A percentile compares a stretch with the other conserved stretches of the same genome.
Conservation (phyloP, 2,888 invertebrate genomes). For the Drosophila gaucha region DNA sequence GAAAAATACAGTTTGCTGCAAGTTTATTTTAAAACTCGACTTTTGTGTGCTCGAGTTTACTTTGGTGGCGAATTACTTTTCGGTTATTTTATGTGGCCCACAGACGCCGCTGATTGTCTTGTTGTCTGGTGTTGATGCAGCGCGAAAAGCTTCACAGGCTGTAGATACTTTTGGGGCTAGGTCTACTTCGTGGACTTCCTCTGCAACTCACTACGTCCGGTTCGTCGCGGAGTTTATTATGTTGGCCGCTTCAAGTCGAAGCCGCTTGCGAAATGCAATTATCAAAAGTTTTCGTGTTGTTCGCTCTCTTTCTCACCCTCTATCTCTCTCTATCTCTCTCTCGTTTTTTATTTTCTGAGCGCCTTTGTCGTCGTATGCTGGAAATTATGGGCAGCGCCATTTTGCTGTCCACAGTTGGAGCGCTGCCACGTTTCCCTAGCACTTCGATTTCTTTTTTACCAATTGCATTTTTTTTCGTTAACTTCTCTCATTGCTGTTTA, state of each 20-base stretch:
- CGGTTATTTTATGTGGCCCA: slow-evolving; percentile 76
- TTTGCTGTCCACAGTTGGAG: slow-evolving; percentile 42
- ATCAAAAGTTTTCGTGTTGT: slow-evolving; percentile 65
- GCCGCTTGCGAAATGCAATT: slow-evolving; percentile 69
- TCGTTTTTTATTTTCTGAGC: not conserved
- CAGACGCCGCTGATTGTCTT: slow-evolving; percentile 68
- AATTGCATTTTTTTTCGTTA: not conserved
- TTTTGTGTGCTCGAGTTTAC: slow-evolving; percentile 75
- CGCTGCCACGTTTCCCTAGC: slow-evolving; percentile 9
- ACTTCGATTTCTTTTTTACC: slow-evolving; percentile 20
- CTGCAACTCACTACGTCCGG: slow-evolving; percentile 32
- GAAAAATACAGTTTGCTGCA: slow-evolving; percentile 71
- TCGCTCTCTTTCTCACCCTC: slow-evolving; percentile 8
- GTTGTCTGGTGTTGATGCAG: slow-evolving; percentile 73
- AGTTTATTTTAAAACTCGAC: slow-evolving; percentile 80
- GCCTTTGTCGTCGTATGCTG: slow-evolving; percentile 52
- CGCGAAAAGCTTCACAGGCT: slow-evolving; percentile 26
- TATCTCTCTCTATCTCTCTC: slow-evolving; percentile 2
- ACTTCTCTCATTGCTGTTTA: slow-evolving; percentile 39
- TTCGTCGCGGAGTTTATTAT: slow-evolving; percentile 67
- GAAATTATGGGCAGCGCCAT: slow-evolving; percentile 64
- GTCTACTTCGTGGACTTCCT: slow-evolving; percentile 8
- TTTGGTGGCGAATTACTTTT: slow-evolving; percentile 78
- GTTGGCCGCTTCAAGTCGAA: slow-evolving; percentile 50
- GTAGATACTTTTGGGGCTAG: slow-evolving; percentile 27